Evolutionary conservation across 2,797 vertebrate genomes (phyloP).

Genomic region (Aratinga solstitialis): DNA sequence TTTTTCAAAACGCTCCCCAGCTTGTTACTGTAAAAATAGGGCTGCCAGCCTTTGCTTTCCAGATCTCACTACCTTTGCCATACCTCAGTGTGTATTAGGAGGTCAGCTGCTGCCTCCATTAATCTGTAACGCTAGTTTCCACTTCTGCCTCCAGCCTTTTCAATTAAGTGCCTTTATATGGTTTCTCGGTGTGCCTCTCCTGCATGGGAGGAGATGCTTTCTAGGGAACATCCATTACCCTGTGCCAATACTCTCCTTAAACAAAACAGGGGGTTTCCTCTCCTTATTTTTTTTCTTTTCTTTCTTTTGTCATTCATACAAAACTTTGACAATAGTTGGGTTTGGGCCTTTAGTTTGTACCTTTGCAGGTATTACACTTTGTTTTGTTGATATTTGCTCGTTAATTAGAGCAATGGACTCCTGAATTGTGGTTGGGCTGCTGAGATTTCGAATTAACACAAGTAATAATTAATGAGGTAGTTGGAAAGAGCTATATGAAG

Average conservation of each 20-base stretch:
- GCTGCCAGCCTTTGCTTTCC: background rate
- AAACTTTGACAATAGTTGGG: background rate
- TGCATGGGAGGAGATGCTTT: background rate
- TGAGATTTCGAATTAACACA: background rate
- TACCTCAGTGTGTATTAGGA: background rate
- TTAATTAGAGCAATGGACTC: background rate
- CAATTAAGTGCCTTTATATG: background rate
- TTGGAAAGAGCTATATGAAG: background rate
- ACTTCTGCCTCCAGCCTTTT: background rate
- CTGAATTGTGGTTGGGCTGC: background rate
- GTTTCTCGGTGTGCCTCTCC: background rate
- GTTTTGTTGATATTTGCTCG: background rate
- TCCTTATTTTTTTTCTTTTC: background rate
- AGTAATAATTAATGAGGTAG: background rate
- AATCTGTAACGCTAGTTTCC: background rate
- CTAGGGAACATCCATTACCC: background rate
- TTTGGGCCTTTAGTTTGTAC: background rate
- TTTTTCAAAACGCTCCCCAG: background rate
- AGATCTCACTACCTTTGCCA: background rate
- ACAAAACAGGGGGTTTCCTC: rapidly evolving
- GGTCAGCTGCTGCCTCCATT: background rate
- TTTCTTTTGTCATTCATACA: background rate
- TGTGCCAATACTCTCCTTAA: background rate
- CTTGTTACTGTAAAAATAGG: background rate
- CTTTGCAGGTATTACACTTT: background rate